Evolutionary conservation across 2,888 invertebrate genomes (phyloP), one percentile per base, ranked within the genome.

Genomic region (Eupeodes latifasciatus): DNA sequence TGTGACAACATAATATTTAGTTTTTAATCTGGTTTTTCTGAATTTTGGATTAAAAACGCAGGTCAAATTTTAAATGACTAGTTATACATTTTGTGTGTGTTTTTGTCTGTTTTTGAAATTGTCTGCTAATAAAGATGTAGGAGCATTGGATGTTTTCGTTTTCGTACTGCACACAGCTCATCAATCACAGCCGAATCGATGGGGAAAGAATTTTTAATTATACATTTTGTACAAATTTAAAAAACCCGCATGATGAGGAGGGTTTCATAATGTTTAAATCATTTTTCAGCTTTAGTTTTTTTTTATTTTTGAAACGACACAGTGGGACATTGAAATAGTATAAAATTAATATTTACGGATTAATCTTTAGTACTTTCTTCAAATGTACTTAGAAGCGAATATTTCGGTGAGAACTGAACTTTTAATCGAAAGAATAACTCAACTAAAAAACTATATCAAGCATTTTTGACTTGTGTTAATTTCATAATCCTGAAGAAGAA

Each of bases 171-270:
- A 55, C 12, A 49, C 19, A 62, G 67, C 67, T 78, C 81, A 77
- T 85, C 78, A 81, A 85, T 85, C 85, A 81, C 74, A 67, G 69
- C 49, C 47, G 57, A 74, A 78, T 85, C 85, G 81, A 67, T 81
- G 81, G 62, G 61, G 61, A 61, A 81, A 59, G 81, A 80, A 74
- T 85, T 61, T 71, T 36, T 85, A 85, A 81, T 85, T 85, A 85
- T 81, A 85, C 36, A 74, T 67, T 74, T 67, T 12, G 47, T 53
- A 72, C 72, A 51, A 74, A 47, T 27, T 74, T 69, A 67, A 76
- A 76, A 36, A 62, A 67, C 72, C 51, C 51, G 67, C 81, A 85
- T 81, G 74, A 44, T 49, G n/a, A 64, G 71, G 77, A 59, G 59
- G 57, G 72, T 81, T 81, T 67, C 67, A 61, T 72, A 77, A 66